Evolutionary conservation across 2,888 invertebrate genomes (phyloP), one percentile per base, ranked within the genome.

Genomic region (Synanthedon andrenaeformis): DNA sequence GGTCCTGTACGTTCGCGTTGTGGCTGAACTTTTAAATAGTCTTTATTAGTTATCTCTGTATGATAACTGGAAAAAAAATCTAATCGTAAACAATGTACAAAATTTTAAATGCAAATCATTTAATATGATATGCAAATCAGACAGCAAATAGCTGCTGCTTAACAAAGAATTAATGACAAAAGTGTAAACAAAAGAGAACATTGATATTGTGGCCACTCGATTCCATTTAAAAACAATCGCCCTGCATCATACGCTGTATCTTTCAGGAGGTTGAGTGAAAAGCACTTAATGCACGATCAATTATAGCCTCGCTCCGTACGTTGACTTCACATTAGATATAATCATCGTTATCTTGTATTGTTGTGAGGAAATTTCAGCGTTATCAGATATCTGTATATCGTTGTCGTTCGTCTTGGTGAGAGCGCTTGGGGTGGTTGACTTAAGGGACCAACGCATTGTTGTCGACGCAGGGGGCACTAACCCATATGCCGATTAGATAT

Each of bases 371-470:
- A 13, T 45, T 45, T 45, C 45, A 45, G 8, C 50, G 50, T 14
- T 50, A 23, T 28, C 17, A 50, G 50, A 23, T 50, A n/a, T 50
- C 28, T 17, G 51, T 35, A 3, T 41, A 51, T 35, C 68, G 64
- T 64, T 64, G 66, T 63, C 62, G 54, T 42, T 50, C 51, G 28
- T 42, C 48, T 42, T 41, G 42, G 28, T 41, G 28, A 28, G n/a
- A 13, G 28, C 41, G 19, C 49, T 51, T 53, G 56, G 35, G 49
- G 52, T 52, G 58, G 35, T 35, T 35, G 58, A 56, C 58, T 60
- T 66, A 57, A 62, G 70, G 78, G 85, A 85, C 86, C 86, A 84
- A 84, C 84, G 86, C 86, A 85, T 84, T 82, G 86, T 83, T 79
- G 82, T 75, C 82, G 61, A 70, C 63, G 76, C 76, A 67, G 85